Conservation (phyloP, 2,113 vertebrate species). For the Bucco capensis region DNA sequence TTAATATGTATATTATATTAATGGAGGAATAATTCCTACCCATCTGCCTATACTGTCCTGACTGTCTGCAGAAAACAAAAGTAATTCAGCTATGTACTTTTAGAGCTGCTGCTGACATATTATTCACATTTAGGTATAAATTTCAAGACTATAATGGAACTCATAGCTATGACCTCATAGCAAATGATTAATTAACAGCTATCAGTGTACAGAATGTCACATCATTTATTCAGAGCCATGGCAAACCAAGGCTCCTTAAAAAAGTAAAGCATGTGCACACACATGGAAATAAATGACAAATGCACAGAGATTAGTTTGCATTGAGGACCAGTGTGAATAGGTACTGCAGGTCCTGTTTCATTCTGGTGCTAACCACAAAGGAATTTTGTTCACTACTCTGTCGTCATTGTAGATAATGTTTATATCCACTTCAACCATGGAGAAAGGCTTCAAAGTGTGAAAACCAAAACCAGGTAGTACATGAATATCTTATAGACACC, state of each 20-base stretch:
- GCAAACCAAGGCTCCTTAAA: not conserved
- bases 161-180: not conserved
- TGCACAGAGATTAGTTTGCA: not conserved
- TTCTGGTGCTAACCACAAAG: not conserved
- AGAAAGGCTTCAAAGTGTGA: not conserved
- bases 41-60: not conserved
- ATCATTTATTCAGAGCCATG: not conserved
- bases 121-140: not conserved
- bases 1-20: not conserved
- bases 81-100: not conserved
- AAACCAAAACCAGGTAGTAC: not conserved
- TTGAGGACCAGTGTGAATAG: not conserved
- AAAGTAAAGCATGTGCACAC: not conserved
- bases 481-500: not conserved
- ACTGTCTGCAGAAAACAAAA: not conserved
- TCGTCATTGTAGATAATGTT: not conserved
- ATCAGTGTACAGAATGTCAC: not conserved
- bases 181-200: not conserved
- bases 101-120: not conserved
- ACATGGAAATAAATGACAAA: not conserved
- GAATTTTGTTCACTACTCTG: not conserved
- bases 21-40: not conserved
- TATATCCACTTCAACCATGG: not conserved
- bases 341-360: not conserved
- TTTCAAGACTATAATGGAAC: not conserved